These are phyloP conservation scores for Caenorhabditis sulstoni DNA, from an alignment of 2,888 invertebrate genomes.

Conservation along the genomic window DNA sequence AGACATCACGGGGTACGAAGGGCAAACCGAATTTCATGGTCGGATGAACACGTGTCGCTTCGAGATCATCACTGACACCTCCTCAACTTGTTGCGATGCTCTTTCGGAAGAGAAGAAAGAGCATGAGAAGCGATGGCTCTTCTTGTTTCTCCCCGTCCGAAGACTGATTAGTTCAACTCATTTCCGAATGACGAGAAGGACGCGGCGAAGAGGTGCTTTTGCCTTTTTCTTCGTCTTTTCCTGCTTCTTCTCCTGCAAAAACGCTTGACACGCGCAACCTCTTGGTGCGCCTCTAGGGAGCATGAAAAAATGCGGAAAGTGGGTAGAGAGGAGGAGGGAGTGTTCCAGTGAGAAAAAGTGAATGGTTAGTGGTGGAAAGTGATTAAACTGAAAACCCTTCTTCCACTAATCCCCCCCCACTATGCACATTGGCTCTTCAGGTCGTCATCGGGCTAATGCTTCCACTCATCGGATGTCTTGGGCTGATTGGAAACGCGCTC, in stretches of 20 bases:
- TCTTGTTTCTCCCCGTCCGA: conserved; percentile 11
- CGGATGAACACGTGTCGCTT: conserved; percentile 17
- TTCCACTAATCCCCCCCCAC: neutral
- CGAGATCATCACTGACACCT: conserved; percentile 6
- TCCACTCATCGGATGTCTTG: conserved; percentile 77
- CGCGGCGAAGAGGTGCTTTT: conserved; percentile 26
- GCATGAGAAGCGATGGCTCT: conserved; percentile 8
- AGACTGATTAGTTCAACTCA: conserved; percentile 56
- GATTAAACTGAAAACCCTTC: neutral
- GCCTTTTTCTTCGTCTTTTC: neutral
- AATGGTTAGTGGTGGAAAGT: neutral
- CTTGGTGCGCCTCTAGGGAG: conserved; percentile 44
- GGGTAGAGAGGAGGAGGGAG: conserved; percentile 23
- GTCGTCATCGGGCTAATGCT: conserved; percentile 76
- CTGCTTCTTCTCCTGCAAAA: neutral
- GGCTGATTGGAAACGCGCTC: conserved; percentile 76
- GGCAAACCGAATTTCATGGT: conserved; percentile 21
- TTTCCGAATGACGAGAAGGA: conserved; percentile 46
- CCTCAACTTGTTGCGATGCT: conserved; percentile 3
- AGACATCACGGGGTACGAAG: too few species aligned
- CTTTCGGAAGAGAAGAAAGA: neutral
- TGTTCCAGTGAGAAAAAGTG: neutral
- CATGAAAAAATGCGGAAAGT: conserved; percentile 35
- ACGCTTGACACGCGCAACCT: conserved; percentile 50
- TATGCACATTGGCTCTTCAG: conserved; percentile 64